These are phyloP conservation scores for Charaxes varanes DNA, from an alignment of 1,140 invertebrate genomes.

Conservation along the genomic window DNA sequence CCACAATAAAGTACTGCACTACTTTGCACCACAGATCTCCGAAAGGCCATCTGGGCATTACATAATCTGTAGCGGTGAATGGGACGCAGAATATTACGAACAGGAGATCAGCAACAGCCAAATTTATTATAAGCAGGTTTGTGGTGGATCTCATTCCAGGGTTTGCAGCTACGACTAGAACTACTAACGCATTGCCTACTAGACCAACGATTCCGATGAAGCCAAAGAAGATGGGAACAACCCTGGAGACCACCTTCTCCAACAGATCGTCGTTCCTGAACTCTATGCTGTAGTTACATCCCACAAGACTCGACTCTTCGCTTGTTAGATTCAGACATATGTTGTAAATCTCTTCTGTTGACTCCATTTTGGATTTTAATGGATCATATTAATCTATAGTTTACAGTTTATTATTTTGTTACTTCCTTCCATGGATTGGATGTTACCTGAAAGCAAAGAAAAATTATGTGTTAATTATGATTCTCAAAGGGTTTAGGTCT, in stretches of 20 bases:
- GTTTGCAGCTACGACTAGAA: conserved; percentile 89
- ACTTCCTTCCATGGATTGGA: no score
- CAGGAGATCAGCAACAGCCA: conserved; percentile 92
- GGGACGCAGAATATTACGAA: conserved; percentile 98
- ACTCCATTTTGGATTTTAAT: conserved; percentile 40
- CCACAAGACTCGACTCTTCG: conserved; percentile 44
- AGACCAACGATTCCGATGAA: conserved; percentile 91
- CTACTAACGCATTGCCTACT: conserved; percentile 91
- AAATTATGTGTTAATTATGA: no score
- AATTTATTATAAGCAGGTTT: conserved; percentile 92
- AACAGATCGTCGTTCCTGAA: conserved; percentile 70
- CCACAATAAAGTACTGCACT: conserved; percentile 84
- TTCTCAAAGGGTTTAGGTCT: no score
- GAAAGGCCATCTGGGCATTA: conserved; percentile 92
- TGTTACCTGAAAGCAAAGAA: no score
- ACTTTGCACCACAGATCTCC: conserved; percentile 93
- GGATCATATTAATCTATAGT: conserved; percentile 15
- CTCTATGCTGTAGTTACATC: conserved; percentile 55
- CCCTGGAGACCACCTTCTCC: conserved; percentile 78
- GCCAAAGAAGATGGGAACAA: conserved; percentile 91
- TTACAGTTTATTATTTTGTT: neutral
- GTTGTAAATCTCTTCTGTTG: conserved; percentile 58
- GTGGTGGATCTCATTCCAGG: conserved; percentile 95
- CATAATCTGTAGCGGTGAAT: conserved; percentile 92
- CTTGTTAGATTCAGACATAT: conserved; percentile 60